Evolutionary conservation across 2,888 invertebrate species (phyloP).

Genomic region (Matsumyia berberina): DNA sequence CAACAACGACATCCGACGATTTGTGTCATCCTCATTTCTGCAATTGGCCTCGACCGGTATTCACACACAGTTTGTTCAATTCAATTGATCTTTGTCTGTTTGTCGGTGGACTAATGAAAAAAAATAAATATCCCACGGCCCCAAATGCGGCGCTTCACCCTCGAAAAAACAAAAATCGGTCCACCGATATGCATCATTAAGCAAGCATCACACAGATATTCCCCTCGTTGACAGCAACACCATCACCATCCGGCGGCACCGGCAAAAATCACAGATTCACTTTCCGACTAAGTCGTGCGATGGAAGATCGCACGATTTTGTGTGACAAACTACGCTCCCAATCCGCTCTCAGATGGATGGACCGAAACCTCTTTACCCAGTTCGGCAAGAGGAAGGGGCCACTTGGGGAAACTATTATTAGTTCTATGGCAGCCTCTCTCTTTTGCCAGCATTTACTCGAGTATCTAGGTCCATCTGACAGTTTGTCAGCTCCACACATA

Average conservation of each 20-base stretch:
- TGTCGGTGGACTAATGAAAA: not conserved
- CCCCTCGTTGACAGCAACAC: not conserved
- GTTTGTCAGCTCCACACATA: not conserved
- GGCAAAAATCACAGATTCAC: slow-evolving; percentile 43
- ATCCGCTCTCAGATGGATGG: not conserved
- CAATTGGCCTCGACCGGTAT: slow-evolving; percentile 5
- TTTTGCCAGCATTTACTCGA: not conserved
- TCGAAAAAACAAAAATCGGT: not conserved
- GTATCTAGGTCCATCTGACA: slow-evolving; percentile 17
- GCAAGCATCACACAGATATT: slow-evolving; percentile 44
- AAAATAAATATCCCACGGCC: slow-evolving; percentile 9
- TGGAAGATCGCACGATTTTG: slow-evolving; percentile 52
- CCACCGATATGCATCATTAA: slow-evolving; percentile 44
- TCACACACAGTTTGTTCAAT: slow-evolving; percentile 9
- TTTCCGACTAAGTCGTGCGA: slow-evolving; percentile 39
- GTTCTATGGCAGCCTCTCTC: not conserved
- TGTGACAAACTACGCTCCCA: slow-evolving; percentile 32
- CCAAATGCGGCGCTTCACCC: too few species aligned
- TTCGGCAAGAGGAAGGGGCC: not conserved
- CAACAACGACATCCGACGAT: slow-evolving; percentile 4
- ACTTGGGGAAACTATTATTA: not conserved
- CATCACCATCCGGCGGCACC: not conserved
- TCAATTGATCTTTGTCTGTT: slow-evolving; percentile 14
- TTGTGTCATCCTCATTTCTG: slow-evolving; percentile 1
- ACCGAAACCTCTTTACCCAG: not conserved